Conservation (phyloP, 1,140 invertebrate species). For the Drosophila sturtevanti region DNA sequence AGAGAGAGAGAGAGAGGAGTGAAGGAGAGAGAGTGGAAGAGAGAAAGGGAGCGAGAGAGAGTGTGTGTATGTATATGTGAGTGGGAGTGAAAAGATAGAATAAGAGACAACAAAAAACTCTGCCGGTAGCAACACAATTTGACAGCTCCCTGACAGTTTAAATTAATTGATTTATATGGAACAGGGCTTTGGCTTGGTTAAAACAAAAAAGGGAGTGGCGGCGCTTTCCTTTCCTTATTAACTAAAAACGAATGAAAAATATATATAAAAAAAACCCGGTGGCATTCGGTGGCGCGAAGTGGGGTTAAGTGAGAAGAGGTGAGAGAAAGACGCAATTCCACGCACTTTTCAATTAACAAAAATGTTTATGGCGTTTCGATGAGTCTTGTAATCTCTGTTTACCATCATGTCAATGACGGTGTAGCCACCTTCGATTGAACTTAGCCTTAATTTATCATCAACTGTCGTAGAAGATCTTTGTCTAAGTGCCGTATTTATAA, state of each 20-base stretch:
- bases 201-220: slow-evolving; percentile 27
- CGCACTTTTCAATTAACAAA: slow-evolving; percentile 35
- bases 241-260: slow-evolving; percentile 22
- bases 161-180: slow-evolving; percentile 79
- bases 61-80: neutral
- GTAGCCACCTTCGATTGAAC: slow-evolving; percentile 25
- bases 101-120: slow-evolving; percentile 43
- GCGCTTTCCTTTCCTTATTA: slow-evolving; percentile 44
- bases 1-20: slow-evolving; percentile 44
- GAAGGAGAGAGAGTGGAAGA: slow-evolving; percentile 2
- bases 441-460: slow-evolving; percentile 1
- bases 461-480: slow-evolving; percentile 3
- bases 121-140: slow-evolving; percentile 76
- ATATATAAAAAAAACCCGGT: neutral
- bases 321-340: neutral
- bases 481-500: slow-evolving; percentile 37
- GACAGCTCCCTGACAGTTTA: slow-evolving; percentile 78
- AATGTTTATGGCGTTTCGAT: slow-evolving; percentile 11
- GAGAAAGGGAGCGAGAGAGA: slow-evolving; percentile 19
- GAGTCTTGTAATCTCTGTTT: slow-evolving; percentile 45
- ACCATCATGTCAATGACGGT: slow-evolving; percentile 49
- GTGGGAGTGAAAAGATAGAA: neutral
- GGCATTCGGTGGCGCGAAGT: neutral
- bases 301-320: neutral
- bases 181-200: slow-evolving; percentile 26